Evolutionary conservation across 2,113 vertebrate genomes (phyloP), one percentile per base, ranked within the genome.

Genomic region (Martes martes): DNA sequence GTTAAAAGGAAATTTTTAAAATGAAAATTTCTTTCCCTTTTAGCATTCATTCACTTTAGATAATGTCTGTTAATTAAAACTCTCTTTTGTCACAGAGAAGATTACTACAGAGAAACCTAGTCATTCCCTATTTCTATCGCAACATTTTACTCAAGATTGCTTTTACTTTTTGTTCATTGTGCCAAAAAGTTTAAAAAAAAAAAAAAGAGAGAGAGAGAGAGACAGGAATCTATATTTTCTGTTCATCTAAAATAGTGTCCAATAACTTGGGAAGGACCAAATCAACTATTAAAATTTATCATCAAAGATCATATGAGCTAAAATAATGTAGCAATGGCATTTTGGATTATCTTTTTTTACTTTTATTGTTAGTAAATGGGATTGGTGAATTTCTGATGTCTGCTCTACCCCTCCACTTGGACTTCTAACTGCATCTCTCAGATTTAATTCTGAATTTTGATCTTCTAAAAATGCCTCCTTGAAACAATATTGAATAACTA

Each of bases 1-100:
- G 4, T 84, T 80, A 83, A 96, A 94, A 55, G 11, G 2, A 69
- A 86, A 84, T 42, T 82, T 18, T 23, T 26, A 93, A 96, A 96
- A 42, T 67, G 52, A 94, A 85, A 55, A 94, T 19, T 4, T 11
- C 11, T 31, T 91, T 65, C 52, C 55, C 31, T 95, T 97, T 45
- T 96, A 57, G 28, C 39, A 87, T 96, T 94, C 80, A 97, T 80
- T 98, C 19, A 69, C 31, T 96, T 93, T 96, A 88, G 45, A 86
- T 74, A 92, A 36, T 95, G 84, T 90, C 50, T 79, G 21, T 97
- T 98, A 95, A 98, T 97, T 95, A 98, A 98, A 83, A 8, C 6
- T 94, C 15, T 94, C 0, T 96, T 83, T 93, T 94, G 24, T 69
- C 47, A 89, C 19, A 95, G 42, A 18, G 91, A 97, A 95, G 78